phyloP scores from a whole-genome alignment of 1,140 invertebrate species.

The Delia radicum region DNA sequence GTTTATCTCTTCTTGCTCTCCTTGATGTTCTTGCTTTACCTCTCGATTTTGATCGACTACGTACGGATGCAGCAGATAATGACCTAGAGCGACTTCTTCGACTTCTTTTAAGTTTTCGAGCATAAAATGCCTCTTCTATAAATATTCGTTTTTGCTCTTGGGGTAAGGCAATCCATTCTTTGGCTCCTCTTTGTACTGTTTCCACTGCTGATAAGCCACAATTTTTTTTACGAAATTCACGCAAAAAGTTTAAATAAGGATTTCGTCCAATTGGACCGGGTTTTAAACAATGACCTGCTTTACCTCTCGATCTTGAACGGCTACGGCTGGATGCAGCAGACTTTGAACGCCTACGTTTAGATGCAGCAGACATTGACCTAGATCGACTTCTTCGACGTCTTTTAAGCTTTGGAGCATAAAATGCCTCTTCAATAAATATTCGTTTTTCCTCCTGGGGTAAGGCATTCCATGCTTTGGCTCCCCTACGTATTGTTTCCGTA shows the following conservation, averaged over 20 bases:
- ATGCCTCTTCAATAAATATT: conserved; percentile 20
- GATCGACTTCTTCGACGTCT: background rate
- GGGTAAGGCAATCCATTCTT: conserved; percentile 1
- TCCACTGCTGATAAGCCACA: conserved; percentile 16
- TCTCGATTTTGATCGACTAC: too few relatives aligned
- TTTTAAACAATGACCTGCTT: background rate
- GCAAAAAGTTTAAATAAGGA: conserved; percentile 25
- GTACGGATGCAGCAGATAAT: too few relatives aligned
- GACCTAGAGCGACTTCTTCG: too few relatives aligned
- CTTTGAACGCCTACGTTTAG: background rate
- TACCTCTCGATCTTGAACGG: background rate
- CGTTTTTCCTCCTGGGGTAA: conserved; percentile 9
- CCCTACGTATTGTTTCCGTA: conserved; percentile 4
- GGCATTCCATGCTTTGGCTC: conserved; percentile 16
- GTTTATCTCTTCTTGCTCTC: too few relatives aligned
- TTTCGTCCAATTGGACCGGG: conserved; percentile 22
- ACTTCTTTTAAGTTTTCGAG: background rate
- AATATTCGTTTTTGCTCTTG: background rate
- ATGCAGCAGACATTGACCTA: background rate
- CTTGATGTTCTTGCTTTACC: too few relatives aligned
- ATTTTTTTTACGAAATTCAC: conserved; percentile 22
- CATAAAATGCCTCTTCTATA: conserved; percentile 26
- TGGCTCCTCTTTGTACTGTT: conserved; percentile 13
- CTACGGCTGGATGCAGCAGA: too few relatives aligned
- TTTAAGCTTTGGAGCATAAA: conserved; percentile 19